Percentiles rank a stretch among this genome's conserved stretches.
Evolutionary conservation across 64 coral and sea anemone species (phyloP).

Genomic region (Porites australiensis): DNA sequence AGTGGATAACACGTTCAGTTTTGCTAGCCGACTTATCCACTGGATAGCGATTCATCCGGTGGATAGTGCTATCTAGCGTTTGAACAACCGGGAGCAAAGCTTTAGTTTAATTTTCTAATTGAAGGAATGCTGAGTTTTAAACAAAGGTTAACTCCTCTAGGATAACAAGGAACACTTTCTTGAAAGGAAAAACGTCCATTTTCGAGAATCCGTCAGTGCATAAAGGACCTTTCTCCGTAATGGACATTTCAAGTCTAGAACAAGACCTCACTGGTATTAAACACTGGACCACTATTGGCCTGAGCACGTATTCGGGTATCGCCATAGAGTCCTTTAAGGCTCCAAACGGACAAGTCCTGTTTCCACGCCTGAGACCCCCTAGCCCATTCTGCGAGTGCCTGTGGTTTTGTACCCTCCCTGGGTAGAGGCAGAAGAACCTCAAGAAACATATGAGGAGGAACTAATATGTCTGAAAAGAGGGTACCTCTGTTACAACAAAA

Average conservation of each 20-base stretch:
- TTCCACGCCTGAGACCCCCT: neutral
- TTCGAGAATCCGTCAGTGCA: neutral
- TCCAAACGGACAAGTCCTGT: neutral
- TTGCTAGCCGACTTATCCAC: too few species aligned
- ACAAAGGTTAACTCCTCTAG: neutral
- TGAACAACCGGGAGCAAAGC: too few species aligned
- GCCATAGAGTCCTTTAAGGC: slow-evolving; percentile 37
- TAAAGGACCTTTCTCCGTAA: neutral
- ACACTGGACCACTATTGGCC: slow-evolving; percentile 25
- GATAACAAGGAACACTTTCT: slow-evolving; percentile 1
- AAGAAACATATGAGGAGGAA: neutral
- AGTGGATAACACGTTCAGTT: too few species aligned
- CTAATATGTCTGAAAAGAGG: neutral
- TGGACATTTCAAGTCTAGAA: slow-evolving; percentile 29
- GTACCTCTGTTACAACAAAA: slow-evolving; percentile 20
- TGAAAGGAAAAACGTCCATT: neutral
- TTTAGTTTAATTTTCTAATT: too few species aligned
- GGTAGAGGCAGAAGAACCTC: slow-evolving; percentile 36
- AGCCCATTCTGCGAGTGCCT: slow-evolving; percentile 41
- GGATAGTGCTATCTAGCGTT: too few species aligned
- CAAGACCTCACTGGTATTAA: slow-evolving; percentile 15
- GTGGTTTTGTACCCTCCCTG: slow-evolving; percentile 40
- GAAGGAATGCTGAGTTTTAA: neutral
- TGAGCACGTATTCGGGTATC: slow-evolving; percentile 42
- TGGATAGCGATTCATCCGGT: too few species aligned